These are phyloP conservation scores for Synanthedon formicaeformis DNA, from an alignment of 2,888 invertebrate genomes.

Conservation along the genomic window DNA sequence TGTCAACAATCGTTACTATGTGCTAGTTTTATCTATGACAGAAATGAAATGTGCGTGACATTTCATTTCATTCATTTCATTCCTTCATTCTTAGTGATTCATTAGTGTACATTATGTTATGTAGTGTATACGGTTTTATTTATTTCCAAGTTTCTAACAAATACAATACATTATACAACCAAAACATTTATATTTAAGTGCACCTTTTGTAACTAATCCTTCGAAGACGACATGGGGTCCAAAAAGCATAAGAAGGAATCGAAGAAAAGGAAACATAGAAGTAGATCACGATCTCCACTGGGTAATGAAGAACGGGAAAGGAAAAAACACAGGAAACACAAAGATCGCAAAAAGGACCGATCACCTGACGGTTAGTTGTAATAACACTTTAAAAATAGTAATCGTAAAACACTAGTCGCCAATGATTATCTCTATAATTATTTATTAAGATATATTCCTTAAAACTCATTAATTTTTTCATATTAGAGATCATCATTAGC, in stretches of 20 bases:
- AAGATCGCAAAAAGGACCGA: slow-evolving; percentile 61
- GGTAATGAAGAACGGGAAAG: slow-evolving; percentile 69
- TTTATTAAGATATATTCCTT: background rate
- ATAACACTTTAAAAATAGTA: slow-evolving; percentile 9
- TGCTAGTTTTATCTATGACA: no score
- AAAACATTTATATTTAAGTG: no score
- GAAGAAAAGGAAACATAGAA: slow-evolving; percentile 76
- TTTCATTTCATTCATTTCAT: no score
- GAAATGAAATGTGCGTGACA: no score
- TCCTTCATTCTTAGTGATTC: no score
- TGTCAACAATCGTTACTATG: no score
- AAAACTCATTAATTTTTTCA: no score
- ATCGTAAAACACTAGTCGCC: slow-evolving; percentile 24
- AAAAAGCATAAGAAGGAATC: slow-evolving; percentile 78
- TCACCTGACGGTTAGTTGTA: slow-evolving; percentile 71
- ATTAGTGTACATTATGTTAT: no score
- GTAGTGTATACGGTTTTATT: no score
- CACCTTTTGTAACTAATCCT: background rate
- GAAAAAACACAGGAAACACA: slow-evolving; percentile 67
- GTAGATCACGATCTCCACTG: slow-evolving; percentile 69
- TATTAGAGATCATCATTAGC: slow-evolving; percentile 29
- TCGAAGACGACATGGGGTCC: slow-evolving; percentile 72
- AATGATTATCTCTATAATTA: slow-evolving; percentile 29
- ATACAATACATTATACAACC: no score
- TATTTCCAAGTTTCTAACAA: no score